Evolutionary conservation across 2,888 invertebrate species (phyloP).

Genomic region (Chymomyza fuscimana): DNA sequence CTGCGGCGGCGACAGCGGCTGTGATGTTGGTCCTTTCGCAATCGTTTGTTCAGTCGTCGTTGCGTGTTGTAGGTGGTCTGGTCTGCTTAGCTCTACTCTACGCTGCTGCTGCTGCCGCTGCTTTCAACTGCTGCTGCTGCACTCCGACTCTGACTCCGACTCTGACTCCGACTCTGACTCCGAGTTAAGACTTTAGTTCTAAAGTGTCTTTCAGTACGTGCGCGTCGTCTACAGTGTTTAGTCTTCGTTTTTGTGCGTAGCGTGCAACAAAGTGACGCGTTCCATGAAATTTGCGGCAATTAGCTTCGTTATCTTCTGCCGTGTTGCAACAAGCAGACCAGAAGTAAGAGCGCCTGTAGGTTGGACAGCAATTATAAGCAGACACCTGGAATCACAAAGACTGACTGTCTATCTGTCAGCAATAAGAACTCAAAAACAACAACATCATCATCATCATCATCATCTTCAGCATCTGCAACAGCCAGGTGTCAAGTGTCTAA

Average conservation of each 20-base stretch:
- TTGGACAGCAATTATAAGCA: not conserved
- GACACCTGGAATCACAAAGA: not conserved
- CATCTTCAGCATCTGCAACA: conserved; percentile 25
- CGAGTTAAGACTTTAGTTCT: conserved; percentile 12
- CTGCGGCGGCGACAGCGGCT: conserved; percentile 36
- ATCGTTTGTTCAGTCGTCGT: conserved; percentile 75
- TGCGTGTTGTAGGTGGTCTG: conserved; percentile 77
- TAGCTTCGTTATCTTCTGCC: conserved; percentile 45
- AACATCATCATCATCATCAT: conserved; percentile 29
- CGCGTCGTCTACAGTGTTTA: conserved; percentile 60
- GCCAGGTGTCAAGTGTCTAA: conserved; percentile 15
- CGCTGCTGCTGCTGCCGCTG: conserved; percentile 18
- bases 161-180: conserved; percentile 36
- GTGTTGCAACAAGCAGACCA: conserved; percentile 17
- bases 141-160: conserved; percentile 14
- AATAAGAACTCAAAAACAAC: not conserved
- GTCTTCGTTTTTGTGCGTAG: conserved; percentile 29
- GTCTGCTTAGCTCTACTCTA: conserved; percentile 52
- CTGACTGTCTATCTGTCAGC: not conserved
- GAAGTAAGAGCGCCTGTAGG: conserved; percentile 12
- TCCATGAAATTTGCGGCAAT: conserved; percentile 16
- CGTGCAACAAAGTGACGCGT: conserved; percentile 52
- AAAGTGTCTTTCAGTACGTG: conserved; percentile 39
- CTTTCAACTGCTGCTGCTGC: conserved; percentile 33
- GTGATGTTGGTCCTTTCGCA: conserved; percentile 70